Evolutionary conservation across 2,797 vertebrate genomes (phyloP).

Genomic region (Myotis planiceps): DNA sequence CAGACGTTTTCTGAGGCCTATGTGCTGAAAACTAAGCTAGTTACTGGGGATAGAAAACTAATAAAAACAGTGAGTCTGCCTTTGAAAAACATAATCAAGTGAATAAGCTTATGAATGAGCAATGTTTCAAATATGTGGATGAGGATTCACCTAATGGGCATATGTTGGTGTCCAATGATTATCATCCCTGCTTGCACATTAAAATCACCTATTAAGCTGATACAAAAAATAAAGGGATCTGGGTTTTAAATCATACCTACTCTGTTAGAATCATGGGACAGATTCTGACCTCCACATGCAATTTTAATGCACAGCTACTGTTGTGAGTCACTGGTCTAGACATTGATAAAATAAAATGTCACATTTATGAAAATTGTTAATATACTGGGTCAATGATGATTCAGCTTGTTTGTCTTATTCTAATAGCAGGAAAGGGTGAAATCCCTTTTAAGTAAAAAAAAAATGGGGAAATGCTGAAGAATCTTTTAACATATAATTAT

Average conservation of each 20-base stretch:
- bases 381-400: not conserved
- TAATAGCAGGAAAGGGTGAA: not conserved
- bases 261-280: not conserved
- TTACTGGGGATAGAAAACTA: not conserved
- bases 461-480: not conserved
- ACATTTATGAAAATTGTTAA: not conserved
- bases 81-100: not conserved
- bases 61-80: not conserved
- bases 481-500: not conserved
- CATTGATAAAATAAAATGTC: conserved; percentile 30
- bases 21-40: not conserved
- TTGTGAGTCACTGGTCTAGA: conserved; percentile 1
- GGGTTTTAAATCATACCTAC: not conserved
- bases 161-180: not conserved
- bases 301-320: not conserved
- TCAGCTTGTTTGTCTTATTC: not conserved
- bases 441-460: not conserved
- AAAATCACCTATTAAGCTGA: not conserved
- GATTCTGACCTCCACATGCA: not conserved
- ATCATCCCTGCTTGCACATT: not conserved
- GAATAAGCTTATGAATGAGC: not conserved
- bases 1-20: not conserved
- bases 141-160: not conserved
- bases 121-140: not conserved
- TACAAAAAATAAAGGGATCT: not conserved